Conservation (phyloP, 2,888 invertebrate species). For the Amaurobius ferox region DNA sequence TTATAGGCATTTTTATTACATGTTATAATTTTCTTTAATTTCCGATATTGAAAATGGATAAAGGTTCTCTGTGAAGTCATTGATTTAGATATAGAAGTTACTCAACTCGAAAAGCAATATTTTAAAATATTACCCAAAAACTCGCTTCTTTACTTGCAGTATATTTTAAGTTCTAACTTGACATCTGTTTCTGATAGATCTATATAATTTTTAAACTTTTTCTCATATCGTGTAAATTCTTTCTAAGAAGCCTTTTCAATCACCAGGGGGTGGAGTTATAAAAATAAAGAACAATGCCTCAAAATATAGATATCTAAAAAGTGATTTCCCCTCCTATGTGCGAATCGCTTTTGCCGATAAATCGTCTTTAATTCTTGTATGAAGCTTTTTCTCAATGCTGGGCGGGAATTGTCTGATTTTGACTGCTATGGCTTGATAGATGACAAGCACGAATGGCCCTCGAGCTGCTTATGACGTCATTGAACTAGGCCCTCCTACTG, state of each 20-base stretch:
- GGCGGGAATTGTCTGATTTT: constrained; percentile 57
- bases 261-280: constrained; percentile 18
- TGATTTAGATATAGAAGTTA: too few relatives aligned
- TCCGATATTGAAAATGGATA: too few relatives aligned
- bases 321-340: constrained; percentile 32
- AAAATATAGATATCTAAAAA: constrained; percentile 48
- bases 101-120: too few relatives aligned
- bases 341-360: constrained; percentile 35
- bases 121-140: too few relatives aligned
- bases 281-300: constrained; percentile 38
- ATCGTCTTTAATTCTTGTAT: constrained; percentile 48
- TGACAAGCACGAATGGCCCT: constrained; percentile 48
- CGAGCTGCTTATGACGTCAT: constrained; percentile 37
- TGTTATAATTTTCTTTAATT: too few relatives aligned
- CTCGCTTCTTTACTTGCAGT: constrained; percentile 14
- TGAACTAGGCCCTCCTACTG: constrained; percentile 50
- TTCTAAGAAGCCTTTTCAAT: background rate
- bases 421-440: constrained; percentile 61
- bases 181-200: constrained; percentile 42
- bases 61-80: too few relatives aligned
- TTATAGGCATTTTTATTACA: too few relatives aligned
- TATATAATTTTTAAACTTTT: constrained; percentile 11
- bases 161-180: constrained; percentile 26
- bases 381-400: constrained; percentile 17
- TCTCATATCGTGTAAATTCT: background rate